Conservation (phyloP, 2,113 vertebrate genomes). For the Dolichotis patagonum region DNA sequence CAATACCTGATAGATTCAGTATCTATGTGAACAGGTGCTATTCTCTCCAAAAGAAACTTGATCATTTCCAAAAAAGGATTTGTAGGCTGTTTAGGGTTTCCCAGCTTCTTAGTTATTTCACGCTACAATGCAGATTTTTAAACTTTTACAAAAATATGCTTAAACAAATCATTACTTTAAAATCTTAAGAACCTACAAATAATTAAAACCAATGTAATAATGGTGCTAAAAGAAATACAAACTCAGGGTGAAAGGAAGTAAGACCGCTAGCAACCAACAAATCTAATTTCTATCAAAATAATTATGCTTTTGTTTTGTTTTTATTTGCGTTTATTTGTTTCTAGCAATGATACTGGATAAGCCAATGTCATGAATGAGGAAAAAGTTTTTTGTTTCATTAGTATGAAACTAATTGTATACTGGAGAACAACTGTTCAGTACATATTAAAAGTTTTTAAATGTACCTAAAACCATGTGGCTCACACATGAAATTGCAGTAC, state of each 20-base stretch:
- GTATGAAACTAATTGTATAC: neutral
- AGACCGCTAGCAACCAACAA: neutral
- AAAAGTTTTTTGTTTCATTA: neutral
- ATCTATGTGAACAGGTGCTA: slow-evolving; percentile 92
- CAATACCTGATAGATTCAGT: slow-evolving; percentile 92
- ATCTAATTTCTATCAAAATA: slow-evolving; percentile 32
- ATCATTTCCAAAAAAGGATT: slow-evolving; percentile 95
- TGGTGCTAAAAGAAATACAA: neutral
- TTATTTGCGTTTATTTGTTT: slow-evolving; percentile 32
- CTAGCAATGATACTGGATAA: neutral
- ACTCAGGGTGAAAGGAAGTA: neutral
- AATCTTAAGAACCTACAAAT: slow-evolving; percentile 1
- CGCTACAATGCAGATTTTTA: slow-evolving; percentile 86
- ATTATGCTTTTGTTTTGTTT: neutral
- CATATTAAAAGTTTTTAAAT: neutral
- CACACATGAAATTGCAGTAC: neutral
- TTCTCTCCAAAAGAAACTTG: slow-evolving; percentile 93
- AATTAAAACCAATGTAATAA: neutral
- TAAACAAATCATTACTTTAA: slow-evolving; percentile 38
- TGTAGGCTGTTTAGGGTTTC: slow-evolving; percentile 92
- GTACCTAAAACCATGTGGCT: neutral
- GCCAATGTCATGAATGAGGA: neutral
- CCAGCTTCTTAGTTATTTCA: slow-evolving; percentile 92
- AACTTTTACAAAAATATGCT: slow-evolving; percentile 67
- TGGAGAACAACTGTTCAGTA: neutral